These are phyloP conservation scores for Nerophis lumbriciformis DNA, from an alignment of 2,113 vertebrate genomes.

Conservation along the genomic window DNA sequence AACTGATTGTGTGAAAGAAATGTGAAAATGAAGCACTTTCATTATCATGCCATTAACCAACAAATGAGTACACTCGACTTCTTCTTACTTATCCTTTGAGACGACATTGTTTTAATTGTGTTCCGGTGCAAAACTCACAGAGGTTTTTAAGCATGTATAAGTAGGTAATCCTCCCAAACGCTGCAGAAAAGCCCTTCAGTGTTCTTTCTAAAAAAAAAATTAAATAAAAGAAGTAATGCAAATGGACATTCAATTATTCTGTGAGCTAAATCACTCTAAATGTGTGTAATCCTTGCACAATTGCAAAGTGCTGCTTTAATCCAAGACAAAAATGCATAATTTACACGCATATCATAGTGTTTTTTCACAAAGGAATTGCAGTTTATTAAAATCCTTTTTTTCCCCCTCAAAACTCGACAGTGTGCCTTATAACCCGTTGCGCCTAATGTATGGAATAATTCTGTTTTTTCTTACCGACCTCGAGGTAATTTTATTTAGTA, in stretches of 20 bases:
- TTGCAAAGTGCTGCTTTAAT: constrained; percentile 40
- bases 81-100: not conserved
- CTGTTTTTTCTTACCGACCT: too few relatives aligned
- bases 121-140: not conserved
- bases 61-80: too few relatives aligned
- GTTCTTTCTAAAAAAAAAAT: too few relatives aligned
- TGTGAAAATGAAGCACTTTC: not conserved
- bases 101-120: not conserved
- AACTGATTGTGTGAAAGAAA: constrained; percentile 3
- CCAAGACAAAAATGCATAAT: constrained; percentile 28
- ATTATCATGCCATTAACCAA: not conserved
- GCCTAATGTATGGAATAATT: too few relatives aligned
- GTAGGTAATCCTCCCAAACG: constrained; percentile 17
- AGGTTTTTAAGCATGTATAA: not conserved
- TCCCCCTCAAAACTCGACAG: too few relatives aligned
- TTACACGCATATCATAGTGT: constrained; percentile 7
- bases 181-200: constrained; percentile 1
- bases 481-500: too few relatives aligned
- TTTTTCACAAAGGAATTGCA: constrained; percentile 8
- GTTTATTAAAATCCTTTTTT: too few relatives aligned
- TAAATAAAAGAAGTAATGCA: not conserved
- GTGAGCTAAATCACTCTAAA: constrained; percentile 26
- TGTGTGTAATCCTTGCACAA: constrained; percentile 43
- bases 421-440: too few relatives aligned
- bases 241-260: not conserved